A percentile compares a stretch with the other conserved stretches of the same genome.
Evolutionary conservation across 23 tunicate species (phyloP).

Genomic region (Trididemnum clinides): DNA sequence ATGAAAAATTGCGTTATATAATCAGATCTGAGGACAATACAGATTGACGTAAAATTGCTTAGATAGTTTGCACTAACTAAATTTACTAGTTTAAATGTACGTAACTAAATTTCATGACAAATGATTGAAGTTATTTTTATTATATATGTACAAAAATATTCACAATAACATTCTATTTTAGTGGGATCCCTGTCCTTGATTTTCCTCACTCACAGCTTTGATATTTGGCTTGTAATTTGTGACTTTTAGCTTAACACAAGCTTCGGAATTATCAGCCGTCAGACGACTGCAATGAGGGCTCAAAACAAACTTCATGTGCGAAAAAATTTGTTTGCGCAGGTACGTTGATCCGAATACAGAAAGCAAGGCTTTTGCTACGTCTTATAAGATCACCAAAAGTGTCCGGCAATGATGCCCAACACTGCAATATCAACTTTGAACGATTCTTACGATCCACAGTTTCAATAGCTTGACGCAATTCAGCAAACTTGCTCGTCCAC

Average conservation of each 20-base stretch:
- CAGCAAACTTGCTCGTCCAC: conserved; percentile 61
- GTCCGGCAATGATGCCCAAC: conserved; percentile 76
- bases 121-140: conserved; percentile 41
- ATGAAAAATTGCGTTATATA: conserved; percentile 32
- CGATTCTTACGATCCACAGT: conserved; percentile 43
- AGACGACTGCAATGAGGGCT: conserved; percentile 58
- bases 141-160: conserved; percentile 37
- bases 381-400: conserved; percentile 50
- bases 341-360: conserved; percentile 69
- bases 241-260: conserved; percentile 57
- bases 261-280: conserved; percentile 51
- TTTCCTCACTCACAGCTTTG: conserved; percentile 51
- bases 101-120: conserved; percentile 21
- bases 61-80: conserved; percentile 14
- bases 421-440: conserved; percentile 40
- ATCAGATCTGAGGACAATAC: conserved; percentile 23
- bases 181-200: conserved; percentile 52
- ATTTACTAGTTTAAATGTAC: conserved; percentile 31
- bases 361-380: conserved; percentile 60
- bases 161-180: conserved; percentile 45
- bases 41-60: conserved; percentile 33
- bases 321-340: conserved; percentile 60
- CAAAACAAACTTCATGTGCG: conserved; percentile 40
- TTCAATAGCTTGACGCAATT: conserved; percentile 57
- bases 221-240: conserved; percentile 39